Evolutionary conservation across 1,140 invertebrate genomes (phyloP), one percentile per base, ranked within the genome.

Genomic region (Ostrea edulis): DNA sequence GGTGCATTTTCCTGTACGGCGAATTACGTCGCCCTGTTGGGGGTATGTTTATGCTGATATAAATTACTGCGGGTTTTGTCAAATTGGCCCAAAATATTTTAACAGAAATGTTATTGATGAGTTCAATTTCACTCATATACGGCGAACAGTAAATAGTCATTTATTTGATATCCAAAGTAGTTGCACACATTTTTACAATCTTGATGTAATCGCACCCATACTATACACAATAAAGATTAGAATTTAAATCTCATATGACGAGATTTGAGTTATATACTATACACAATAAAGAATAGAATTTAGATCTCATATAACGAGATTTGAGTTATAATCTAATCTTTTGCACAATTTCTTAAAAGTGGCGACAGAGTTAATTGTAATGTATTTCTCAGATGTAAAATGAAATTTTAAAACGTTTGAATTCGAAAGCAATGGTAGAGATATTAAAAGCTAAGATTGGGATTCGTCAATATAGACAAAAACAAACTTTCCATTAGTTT

Each of bases 91-190:
- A 35, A 77, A 77, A 77, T 35, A 77, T 77, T 77, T 77, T 77
- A 77, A 77, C 22, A 77, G 68, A 77, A 77, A 22, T 77, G 68
- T 77, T 77, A 77, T 77, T 77, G 68, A 77, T 77, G 68, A 77
- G 14, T 77, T 77, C 14, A 77, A 77, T 77, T 29, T 77, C 68
- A 77, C 68, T 35, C 12, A 29, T 29, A 25, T 25, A 29, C 2
- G 68, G 11, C 22, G 29, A 77, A 77, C 25, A 9, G 29, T 35
- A 77, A 77, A 77, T 77, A 77, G 4, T 14, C 68, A 25, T 29
- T 77, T 77, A 77, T 77, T 77, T 77, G 68, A 35, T 77, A 29
- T 77, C 14, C 8, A 77, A 77, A 77, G 29, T 77, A 77, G 22
- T 77, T 35, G 25, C 68, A 77, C 25, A 77, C 29, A 77, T 77